Conservation (phyloP, 2,888 invertebrate genomes). For the Tachina grossa region DNA sequence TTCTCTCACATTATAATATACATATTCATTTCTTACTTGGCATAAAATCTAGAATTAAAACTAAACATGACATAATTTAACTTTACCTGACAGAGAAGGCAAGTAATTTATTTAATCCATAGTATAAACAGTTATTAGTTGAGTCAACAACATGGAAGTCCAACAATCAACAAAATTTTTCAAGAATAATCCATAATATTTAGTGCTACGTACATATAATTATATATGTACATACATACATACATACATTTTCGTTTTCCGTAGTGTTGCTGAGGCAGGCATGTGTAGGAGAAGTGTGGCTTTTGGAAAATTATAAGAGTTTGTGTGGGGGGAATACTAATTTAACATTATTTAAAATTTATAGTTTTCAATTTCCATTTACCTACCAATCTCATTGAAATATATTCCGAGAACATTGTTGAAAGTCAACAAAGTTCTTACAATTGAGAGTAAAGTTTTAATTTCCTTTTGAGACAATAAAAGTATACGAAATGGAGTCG, state of each 20-base stretch:
- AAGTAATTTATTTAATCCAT: slow-evolving; percentile 58
- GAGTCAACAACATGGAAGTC: slow-evolving; percentile 61
- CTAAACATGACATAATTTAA: slow-evolving; percentile 67
- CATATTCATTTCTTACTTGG: slow-evolving; percentile 28
- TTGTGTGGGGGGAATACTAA: slow-evolving; percentile 14
- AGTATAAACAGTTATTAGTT: slow-evolving; percentile 69
- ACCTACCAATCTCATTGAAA: slow-evolving; percentile 58
- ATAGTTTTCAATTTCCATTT: slow-evolving; percentile 69
- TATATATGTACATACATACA: background rate
- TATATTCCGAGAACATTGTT: slow-evolving; percentile 38
- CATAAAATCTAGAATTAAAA: slow-evolving; percentile 56
- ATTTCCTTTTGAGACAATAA: slow-evolving; percentile 54
- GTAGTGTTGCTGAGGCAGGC: background rate
- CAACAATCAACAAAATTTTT: slow-evolving; percentile 60
- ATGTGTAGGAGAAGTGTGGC: slow-evolving; percentile 15
- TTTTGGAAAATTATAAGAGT: background rate
- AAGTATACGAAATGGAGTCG: slow-evolving; percentile 7
- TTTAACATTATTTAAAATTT: slow-evolving; percentile 66
- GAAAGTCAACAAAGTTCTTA: slow-evolving; percentile 37
- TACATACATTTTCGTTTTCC: slow-evolving; percentile 10
- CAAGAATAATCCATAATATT: slow-evolving; percentile 37
- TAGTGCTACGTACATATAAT: background rate
- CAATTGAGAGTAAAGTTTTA: slow-evolving; percentile 56
- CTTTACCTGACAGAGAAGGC: slow-evolving; percentile 46
- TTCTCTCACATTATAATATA: background rate